Evolutionary conservation across 2,113 vertebrate species (phyloP).

Genomic region (Myotis brandtii): DNA sequence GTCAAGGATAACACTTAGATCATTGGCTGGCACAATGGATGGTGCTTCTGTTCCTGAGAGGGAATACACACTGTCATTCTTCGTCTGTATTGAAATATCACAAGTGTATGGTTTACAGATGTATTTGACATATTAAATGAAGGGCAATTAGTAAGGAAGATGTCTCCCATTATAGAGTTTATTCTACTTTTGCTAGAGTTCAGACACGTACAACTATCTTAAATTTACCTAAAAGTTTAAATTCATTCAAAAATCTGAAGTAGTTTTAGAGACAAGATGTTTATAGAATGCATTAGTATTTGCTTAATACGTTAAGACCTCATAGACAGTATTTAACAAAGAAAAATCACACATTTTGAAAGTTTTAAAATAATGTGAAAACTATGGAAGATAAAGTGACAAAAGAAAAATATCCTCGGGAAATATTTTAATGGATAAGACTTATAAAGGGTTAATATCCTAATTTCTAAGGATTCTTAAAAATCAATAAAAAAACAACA

Average conservation of each 20-base stretch:
- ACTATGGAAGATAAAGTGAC: neutral
- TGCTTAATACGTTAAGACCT: neutral
- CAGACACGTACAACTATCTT: neutral
- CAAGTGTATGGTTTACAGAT: neutral
- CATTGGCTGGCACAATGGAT: neutral
- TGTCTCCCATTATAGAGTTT: neutral
- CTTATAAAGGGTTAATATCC: neutral
- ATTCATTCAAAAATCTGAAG: neutral
- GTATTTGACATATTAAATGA: neutral
- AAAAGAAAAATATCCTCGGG: constrained; percentile 5
- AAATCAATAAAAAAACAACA: neutral
- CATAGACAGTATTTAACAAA: neutral
- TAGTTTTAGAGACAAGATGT: neutral
- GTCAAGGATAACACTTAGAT: neutral
- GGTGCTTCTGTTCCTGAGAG: neutral
- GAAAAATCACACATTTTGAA: neutral
- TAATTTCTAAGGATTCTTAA: constrained; percentile 12
- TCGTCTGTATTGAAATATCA: neutral
- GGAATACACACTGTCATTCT: neutral
- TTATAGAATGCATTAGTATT: neutral
- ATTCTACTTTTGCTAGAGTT: neutral
- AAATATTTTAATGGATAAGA: constrained; percentile 17
- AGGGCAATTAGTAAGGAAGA: neutral
- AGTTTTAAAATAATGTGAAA: constrained; percentile 16
- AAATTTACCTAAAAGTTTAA: neutral